Evolutionary conservation across 2,888 invertebrate species (phyloP).

Genomic region (Orchestes rusci): DNA sequence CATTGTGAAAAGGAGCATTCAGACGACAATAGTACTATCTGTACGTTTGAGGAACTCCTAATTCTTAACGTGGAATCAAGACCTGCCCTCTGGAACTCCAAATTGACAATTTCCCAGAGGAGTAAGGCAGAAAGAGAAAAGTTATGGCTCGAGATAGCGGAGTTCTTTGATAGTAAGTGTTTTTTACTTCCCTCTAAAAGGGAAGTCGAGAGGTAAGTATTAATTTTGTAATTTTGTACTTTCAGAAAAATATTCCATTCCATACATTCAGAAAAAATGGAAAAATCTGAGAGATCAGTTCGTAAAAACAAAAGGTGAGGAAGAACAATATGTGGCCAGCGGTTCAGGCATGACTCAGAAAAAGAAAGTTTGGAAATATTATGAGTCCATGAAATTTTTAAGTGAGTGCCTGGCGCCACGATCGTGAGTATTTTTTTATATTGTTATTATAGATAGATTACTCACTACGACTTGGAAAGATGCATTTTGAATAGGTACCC

Average conservation of each 20-base stretch:
- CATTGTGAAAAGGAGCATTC: too few relatives aligned
- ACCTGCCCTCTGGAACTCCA: slow-evolving; percentile 4
- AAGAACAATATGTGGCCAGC: slow-evolving; percentile 10
- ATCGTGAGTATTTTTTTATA: too few relatives aligned
- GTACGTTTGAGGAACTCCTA: slow-evolving; percentile 2
- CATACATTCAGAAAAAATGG: slow-evolving; percentile 13
- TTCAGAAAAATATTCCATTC: background rate
- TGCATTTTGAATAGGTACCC: too few relatives aligned
- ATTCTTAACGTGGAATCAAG: slow-evolving; percentile 1
- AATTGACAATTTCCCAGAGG: background rate
- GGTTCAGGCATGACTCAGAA: slow-evolving; percentile 13
- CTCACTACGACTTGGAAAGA: too few relatives aligned
- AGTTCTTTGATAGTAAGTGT: slow-evolving; percentile 1
- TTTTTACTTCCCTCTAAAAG: background rate
- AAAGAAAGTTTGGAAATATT: slow-evolving; percentile 17
- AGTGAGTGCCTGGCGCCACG: slow-evolving; percentile 10
- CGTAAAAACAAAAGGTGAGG: slow-evolving; percentile 14
- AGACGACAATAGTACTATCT: too few relatives aligned
- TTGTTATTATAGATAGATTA: too few relatives aligned
- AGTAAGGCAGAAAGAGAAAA: background rate
- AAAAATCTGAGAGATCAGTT: slow-evolving; percentile 17
- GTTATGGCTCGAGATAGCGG: slow-evolving; percentile 2
- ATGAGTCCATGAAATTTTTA: slow-evolving; percentile 15
- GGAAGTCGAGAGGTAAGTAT: background rate
- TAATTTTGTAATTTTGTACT: background rate